These are phyloP conservation scores for Panurus biarmicus DNA, from an alignment of 2,113 vertebrate genomes.

Conservation along the genomic window DNA sequence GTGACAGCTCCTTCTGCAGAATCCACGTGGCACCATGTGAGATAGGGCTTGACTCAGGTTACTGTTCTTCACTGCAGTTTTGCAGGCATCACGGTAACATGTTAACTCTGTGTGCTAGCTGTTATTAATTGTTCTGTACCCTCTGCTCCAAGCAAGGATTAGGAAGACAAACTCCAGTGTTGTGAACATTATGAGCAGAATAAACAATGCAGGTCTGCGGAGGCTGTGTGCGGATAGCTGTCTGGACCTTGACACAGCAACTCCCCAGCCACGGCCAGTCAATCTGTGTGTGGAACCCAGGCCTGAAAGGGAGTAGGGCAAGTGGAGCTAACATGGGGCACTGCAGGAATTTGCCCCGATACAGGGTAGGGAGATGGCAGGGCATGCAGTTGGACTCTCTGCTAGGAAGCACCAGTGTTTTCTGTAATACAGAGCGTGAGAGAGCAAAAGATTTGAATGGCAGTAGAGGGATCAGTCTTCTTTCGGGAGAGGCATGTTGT, in stretches of 20 bases:
- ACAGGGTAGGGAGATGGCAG: neutral
- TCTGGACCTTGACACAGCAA: neutral
- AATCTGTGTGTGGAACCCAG: neutral
- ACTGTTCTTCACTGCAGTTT: neutral
- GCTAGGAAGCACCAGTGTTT: neutral
- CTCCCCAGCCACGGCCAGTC: neutral
- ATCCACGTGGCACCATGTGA: neutral
- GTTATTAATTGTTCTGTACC: neutral
- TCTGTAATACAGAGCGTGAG: neutral
- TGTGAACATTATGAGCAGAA: neutral
- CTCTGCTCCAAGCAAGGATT: neutral
- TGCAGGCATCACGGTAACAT: neutral
- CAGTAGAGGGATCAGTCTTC: neutral
- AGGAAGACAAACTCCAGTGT: neutral
- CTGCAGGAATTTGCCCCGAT: accelerated
- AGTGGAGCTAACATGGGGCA: neutral
- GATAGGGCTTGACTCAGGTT: neutral
- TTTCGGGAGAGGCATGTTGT: neutral
- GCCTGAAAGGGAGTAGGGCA: neutral
- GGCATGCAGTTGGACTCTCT: no score
- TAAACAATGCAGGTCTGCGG: neutral
- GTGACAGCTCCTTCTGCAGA: neutral
- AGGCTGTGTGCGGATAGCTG: neutral
- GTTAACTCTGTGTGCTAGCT: neutral
- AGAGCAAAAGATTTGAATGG: neutral